Evolutionary conservation across 1,140 invertebrate species (phyloP).

Genomic region (Lasioglossum baleicum): DNA sequence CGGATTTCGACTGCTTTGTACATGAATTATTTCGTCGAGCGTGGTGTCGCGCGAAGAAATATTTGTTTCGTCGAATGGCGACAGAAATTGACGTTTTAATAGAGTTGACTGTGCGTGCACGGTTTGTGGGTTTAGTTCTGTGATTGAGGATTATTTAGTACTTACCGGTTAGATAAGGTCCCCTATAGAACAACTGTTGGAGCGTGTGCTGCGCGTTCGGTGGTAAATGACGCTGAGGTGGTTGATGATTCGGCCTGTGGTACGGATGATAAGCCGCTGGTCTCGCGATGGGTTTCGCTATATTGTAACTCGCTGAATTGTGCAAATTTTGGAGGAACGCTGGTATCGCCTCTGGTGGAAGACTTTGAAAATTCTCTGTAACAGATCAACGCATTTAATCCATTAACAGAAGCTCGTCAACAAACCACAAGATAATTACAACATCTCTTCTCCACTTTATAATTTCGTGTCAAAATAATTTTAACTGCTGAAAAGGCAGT

Average conservation of each 20-base stretch:
- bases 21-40: no score
- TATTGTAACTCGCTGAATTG: slow-evolving; percentile 76
- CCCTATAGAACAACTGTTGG: slow-evolving; percentile 78
- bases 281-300: slow-evolving; percentile 81
- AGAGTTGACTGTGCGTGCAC: no score
- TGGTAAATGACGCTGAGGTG: slow-evolving; percentile 76
- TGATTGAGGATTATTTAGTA: neutral
- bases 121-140: neutral
- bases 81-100: no score
- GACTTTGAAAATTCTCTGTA: slow-evolving; percentile 76
- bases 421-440: no score
- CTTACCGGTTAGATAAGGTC: slow-evolving; percentile 81
- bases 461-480: no score
- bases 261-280: slow-evolving; percentile 79
- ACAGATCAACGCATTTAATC: slow-evolving; percentile 22
- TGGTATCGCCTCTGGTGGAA: slow-evolving; percentile 74
- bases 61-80: no score
- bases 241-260: slow-evolving; percentile 77
- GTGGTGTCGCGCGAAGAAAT: no score
- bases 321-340: slow-evolving; percentile 77
- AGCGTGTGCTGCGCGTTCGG: slow-evolving; percentile 80
- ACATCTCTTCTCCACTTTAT: no score
- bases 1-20: no score
- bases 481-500: no score
- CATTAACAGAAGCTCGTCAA: no score